phyloP scores from a whole-genome alignment of 2,797 vertebrate species.

The Chelonia mydas region DNA sequence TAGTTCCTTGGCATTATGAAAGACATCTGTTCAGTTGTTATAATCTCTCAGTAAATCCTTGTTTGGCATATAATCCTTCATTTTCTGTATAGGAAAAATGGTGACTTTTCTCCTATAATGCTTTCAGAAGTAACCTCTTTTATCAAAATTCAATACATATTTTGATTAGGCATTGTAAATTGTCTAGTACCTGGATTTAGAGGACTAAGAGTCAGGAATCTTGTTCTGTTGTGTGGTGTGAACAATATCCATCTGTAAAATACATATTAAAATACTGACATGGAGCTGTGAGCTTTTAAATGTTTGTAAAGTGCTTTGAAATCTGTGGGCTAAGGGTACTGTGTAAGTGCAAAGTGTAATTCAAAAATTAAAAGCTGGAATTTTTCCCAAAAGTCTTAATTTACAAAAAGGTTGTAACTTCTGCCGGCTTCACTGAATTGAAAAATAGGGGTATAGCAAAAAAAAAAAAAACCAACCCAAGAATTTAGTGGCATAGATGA shows the following conservation, averaged over 20 bases:
- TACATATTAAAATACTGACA: neutral
- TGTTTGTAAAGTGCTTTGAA: neutral
- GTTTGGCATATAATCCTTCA: conserved; percentile 22
- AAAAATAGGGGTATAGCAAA: neutral
- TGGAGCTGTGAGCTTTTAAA: neutral
- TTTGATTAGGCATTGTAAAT: neutral
- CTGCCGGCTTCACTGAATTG: neutral
- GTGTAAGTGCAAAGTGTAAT: neutral
- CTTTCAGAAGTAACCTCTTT: conserved; percentile 6
- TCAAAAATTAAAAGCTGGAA: neutral
- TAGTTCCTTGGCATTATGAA: conserved; percentile 18
- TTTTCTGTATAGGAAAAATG: neutral
- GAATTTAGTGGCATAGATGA: neutral
- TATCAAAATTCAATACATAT: neutral
- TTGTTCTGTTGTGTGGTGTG: neutral
- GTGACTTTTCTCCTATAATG: conserved; percentile 17
- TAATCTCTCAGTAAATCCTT: conserved; percentile 57
- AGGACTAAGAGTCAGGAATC: neutral
- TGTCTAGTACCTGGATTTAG: neutral
- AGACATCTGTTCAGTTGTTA: conserved; percentile 31
- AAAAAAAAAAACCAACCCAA: neutral
- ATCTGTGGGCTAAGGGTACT: neutral
- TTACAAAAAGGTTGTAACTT: neutral
- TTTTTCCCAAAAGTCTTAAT: neutral
- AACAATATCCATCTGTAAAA: conserved; percentile 5